These are phyloP conservation scores for Apis cerana DNA, from an alignment of 1,140 invertebrate genomes.

Conservation along the genomic window DNA sequence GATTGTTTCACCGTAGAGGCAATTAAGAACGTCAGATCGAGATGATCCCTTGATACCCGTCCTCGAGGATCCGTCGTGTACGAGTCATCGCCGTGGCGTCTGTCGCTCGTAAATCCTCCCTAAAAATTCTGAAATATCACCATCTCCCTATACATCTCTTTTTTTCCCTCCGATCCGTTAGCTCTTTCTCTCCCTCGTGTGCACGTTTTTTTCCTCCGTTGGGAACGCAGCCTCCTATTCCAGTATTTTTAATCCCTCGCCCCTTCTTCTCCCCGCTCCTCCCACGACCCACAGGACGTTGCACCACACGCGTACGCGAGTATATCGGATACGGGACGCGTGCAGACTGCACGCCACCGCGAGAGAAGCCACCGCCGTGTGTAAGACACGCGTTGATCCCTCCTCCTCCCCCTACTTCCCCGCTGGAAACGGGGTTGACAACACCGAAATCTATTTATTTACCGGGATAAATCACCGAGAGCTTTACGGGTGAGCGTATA, in stretches of 20 bases:
- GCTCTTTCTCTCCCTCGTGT: neutral
- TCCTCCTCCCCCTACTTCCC: neutral
- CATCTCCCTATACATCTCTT: conserved; percentile 32
- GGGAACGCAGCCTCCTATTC: neutral
- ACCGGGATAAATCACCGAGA: conserved; percentile 59
- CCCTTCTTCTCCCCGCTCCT: conserved; percentile 43
- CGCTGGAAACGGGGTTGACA: conserved; percentile 63
- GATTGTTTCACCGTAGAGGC: conserved; percentile 10
- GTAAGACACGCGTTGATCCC: conserved; percentile 7
- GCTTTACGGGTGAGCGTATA: conserved; percentile 59
- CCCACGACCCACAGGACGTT: conserved; percentile 56
- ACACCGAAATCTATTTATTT: conserved; percentile 65
- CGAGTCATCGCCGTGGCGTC: conserved; percentile 50
- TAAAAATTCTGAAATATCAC: conserved; percentile 63
- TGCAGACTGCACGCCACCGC: conserved; percentile 23
- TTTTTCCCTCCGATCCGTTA: neutral
- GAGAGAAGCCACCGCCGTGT: neutral
- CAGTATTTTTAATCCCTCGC: conserved; percentile 63
- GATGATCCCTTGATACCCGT: neutral
- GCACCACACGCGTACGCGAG: conserved; percentile 47
- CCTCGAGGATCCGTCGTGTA: neutral
- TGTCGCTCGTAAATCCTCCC: conserved; percentile 61
- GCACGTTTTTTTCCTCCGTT: neutral
- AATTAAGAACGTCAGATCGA: conserved; percentile 30
- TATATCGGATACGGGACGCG: conserved; percentile 2